Evolutionary conservation across 64 coral and sea anemone genomes (phyloP).

Genomic region (Catalaphyllia jardinei): DNA sequence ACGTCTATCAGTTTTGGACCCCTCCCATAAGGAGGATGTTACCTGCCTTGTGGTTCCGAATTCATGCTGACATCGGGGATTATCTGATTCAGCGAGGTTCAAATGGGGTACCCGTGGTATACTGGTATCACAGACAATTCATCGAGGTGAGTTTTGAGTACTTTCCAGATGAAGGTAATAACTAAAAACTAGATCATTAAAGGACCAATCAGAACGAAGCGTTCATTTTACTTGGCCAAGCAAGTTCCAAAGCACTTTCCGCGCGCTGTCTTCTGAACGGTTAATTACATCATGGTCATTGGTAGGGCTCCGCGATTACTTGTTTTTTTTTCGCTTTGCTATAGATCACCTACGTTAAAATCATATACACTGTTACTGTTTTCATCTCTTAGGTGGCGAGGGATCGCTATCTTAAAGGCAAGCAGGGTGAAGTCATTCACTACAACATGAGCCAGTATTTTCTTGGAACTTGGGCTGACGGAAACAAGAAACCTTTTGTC

Average conservation of each 20-base stretch:
- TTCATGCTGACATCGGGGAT: constrained; percentile 70
- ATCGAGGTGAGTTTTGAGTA: constrained; percentile 50
- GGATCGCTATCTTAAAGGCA: constrained; percentile 60
- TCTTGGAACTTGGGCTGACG: constrained; percentile 52
- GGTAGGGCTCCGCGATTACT: no score
- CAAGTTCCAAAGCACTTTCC: no score
- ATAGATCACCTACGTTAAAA: no score
- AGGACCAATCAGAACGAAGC: no score
- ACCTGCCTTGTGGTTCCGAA: constrained; percentile 72
- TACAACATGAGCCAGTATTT: constrained; percentile 74
- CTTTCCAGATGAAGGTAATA: no score
- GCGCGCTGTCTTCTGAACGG: no score
- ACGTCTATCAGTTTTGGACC: constrained; percentile 89
- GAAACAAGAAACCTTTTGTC: constrained; percentile 67
- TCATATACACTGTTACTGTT: background rate
- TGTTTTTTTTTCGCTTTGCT: no score
- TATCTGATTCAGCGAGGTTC: constrained; percentile 82
- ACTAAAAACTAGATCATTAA: no score
- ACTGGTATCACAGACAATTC: constrained; percentile 90
- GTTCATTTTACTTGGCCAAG: no score
- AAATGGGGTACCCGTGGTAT: constrained; percentile 70
- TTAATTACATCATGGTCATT: no score
- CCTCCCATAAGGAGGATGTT: constrained; percentile 66
- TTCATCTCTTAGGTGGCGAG: constrained; percentile 6
- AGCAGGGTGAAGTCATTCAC: constrained; percentile 43